Percentiles rank a stretch among this genome's conserved stretches.
phyloP scores from a whole-genome alignment of 2,797 vertebrate genomes.

The Ceryle rudis region DNA sequence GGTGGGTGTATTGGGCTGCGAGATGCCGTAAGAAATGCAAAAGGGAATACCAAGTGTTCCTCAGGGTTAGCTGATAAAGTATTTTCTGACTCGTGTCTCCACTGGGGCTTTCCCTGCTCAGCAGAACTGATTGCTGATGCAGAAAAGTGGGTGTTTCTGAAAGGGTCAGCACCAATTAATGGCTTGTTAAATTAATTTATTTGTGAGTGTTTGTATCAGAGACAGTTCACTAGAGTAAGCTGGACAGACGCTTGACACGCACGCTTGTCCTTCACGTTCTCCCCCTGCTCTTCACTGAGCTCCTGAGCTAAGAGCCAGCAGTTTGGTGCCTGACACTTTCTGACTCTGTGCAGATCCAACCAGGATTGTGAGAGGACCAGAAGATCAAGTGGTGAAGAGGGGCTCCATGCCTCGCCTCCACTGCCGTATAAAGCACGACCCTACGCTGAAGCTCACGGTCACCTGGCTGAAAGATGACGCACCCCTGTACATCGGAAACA shows the following conservation, averaged over 20 bases:
- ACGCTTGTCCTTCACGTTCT: background rate
- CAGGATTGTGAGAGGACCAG: slow-evolving; percentile 87
- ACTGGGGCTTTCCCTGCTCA: background rate
- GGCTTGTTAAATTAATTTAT: background rate
- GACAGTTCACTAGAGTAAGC: background rate
- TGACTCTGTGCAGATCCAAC: slow-evolving; percentile 84
- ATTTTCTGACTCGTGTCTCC: background rate
- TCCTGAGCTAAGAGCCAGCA: background rate
- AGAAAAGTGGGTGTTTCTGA: background rate
- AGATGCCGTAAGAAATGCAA: rapidly evolving
- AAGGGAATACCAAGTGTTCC: background rate
- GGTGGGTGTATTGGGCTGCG: background rate
- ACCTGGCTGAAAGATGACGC: slow-evolving; percentile 90
- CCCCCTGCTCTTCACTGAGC: rapidly evolving
- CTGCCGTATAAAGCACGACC: slow-evolving; percentile 88
- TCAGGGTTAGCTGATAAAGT: background rate
- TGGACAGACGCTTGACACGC: background rate
- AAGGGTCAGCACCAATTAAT: background rate
- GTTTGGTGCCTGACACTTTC: background rate
- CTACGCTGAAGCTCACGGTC: slow-evolving; percentile 83
- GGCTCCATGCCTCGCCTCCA: slow-evolving; percentile 85
- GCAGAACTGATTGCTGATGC: background rate
- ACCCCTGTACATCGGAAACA: slow-evolving; percentile 84
- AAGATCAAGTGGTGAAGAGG: slow-evolving; percentile 82
- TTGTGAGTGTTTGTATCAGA: background rate